Evolutionary conservation across 1,140 invertebrate species (phyloP), one percentile per base, ranked within the genome.

Genomic region (Lasaia peninsularis): DNA sequence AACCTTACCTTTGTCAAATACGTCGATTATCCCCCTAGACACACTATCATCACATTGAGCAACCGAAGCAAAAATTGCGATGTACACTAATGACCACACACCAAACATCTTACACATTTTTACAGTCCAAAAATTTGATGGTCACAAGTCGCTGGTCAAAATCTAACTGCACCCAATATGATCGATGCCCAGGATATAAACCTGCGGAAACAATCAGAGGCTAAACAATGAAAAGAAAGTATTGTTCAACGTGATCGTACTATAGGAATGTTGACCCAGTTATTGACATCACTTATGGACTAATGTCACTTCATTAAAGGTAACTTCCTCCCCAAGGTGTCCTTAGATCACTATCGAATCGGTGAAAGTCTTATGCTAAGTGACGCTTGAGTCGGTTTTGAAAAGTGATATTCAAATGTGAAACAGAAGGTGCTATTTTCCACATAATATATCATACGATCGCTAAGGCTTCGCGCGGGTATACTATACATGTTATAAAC

Each of bases 211-310:
- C 83, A 80, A 83, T 84, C 81, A 60, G 69, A 80, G 69, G 81
- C 75, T 75, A 86, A 88, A 85, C 69, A 73, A 71, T 68, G 65
- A 73, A 85, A 87, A 87, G 82, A 88, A 88, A 88, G 85, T 71
- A 75, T 69, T 81, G 75, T 75, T 78, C 74, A 80, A 79, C 78
- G 80, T 83, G 82, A 81, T 78, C 71, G 71, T 69, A 60, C 65
- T 67, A 67, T 81, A 75, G 80, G 82, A 85, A 85, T 80, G 73
- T 75, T 71, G 82, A 58, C 82, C 82, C 63, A 69, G 70, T 73
- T 86, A 76, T 72, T 56, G 54, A 52, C 53, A 62, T 70, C 68
- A 57, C 56, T 75, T 79, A 78, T 75, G 81, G 84, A 84, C 73
- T 75, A 78, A 87, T 74, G 69, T 75, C 63, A 65, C 70, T 71